phyloP scores from a whole-genome alignment of 2,888 invertebrate species.

The Phoenoteleia sp. region DNA sequence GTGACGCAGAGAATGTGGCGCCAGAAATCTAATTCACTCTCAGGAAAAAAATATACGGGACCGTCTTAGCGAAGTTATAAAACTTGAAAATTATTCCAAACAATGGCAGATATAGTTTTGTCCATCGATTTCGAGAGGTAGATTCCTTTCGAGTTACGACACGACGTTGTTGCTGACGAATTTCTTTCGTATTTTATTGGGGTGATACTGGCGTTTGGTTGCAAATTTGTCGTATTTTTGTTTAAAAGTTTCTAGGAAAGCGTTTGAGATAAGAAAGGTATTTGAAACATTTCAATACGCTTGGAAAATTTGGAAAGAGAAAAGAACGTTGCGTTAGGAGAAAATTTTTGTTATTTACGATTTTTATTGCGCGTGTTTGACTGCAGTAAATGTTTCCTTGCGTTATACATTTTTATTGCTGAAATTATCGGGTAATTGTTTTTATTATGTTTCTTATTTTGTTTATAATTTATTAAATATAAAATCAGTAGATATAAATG shows the following conservation, averaged over 20 bases:
- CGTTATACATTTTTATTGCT: too few species aligned
- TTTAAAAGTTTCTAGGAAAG: background rate
- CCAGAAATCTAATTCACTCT: slow-evolving; percentile 76
- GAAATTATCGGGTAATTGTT: too few species aligned
- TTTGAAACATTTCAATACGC: background rate
- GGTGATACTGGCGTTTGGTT: background rate
- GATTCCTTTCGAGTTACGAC: slow-evolving; percentile 55
- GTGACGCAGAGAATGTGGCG: slow-evolving; percentile 79
- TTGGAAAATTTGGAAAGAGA: background rate
- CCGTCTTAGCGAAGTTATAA: slow-evolving; percentile 59
- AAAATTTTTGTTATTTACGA: too few species aligned
- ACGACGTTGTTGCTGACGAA: slow-evolving; percentile 9
- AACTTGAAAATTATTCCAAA: slow-evolving; percentile 65
- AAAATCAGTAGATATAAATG: background rate
- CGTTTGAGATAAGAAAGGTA: background rate
- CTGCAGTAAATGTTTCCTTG: too few species aligned
- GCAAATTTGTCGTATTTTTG: slow-evolving; percentile 1
- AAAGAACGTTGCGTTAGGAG: too few species aligned
- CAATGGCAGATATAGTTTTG: slow-evolving; percentile 52
- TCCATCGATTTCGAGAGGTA: slow-evolving; percentile 28
- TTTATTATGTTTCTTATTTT: too few species aligned
- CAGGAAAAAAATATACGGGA: slow-evolving; percentile 41
- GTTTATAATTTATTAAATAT: background rate
- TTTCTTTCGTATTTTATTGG: slow-evolving; percentile 29
- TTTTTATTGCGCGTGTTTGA: too few species aligned